Evolutionary conservation across 2,113 vertebrate species (phyloP).

Genomic region (Dipodomys merriami): DNA sequence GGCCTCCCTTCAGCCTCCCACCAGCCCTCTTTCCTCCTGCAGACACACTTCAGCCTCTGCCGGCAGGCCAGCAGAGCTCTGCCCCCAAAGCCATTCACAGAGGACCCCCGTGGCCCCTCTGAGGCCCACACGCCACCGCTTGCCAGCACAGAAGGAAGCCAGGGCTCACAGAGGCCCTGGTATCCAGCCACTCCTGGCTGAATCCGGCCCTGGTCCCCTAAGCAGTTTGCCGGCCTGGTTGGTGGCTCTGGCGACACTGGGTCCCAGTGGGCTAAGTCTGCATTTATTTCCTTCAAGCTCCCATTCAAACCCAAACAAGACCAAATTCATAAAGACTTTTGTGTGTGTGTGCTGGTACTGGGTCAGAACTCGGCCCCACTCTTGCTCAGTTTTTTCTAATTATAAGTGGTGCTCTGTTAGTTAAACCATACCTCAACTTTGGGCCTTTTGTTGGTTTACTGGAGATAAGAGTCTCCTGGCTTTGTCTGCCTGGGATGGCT

Average conservation of each 20-base stretch:
- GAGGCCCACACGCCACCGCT: not conserved
- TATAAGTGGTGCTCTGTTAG: too few species aligned
- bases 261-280: not conserved
- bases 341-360: too few species aligned
- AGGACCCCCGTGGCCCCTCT: fast-evolving
- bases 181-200: not conserved
- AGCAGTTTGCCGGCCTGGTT: too few species aligned
- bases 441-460: too few species aligned
- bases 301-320: not conserved
- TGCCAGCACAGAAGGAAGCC: not conserved
- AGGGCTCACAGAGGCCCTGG: not conserved
- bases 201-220: fast-evolving
- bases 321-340: too few species aligned
- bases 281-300: not conserved
- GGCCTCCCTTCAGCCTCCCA: not conserved
- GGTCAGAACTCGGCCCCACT: too few species aligned
- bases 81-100: too few species aligned
- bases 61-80: not conserved
- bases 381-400: too few species aligned
- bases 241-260: too few species aligned
- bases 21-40: not conserved
- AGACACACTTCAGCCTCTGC: not conserved
- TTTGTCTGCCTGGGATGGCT: too few species aligned
- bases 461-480: too few species aligned
- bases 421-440: too few species aligned